phyloP scores from a whole-genome alignment of 1,140 invertebrate genomes.

The Lepidurus arcticus region DNA sequence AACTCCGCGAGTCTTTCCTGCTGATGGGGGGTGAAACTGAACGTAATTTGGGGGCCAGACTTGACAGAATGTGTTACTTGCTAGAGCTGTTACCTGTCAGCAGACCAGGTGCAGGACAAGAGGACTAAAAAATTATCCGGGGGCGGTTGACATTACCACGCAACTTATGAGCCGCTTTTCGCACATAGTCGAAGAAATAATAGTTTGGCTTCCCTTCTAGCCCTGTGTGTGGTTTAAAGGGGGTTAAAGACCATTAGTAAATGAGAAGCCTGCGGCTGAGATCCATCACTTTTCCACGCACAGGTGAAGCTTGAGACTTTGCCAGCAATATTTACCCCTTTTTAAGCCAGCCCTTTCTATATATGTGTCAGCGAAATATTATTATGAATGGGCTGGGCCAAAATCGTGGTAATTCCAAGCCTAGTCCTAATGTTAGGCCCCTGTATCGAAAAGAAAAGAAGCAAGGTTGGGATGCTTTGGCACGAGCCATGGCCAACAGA shows the following conservation, averaged over 20 bases:
- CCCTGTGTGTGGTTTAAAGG: not conserved
- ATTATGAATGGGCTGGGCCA: not conserved
- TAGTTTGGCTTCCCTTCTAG: not conserved
- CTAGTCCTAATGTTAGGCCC: too few relatives aligned
- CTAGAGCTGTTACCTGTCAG: slow-evolving; percentile 21
- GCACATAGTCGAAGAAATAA: too few relatives aligned
- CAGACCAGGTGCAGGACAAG: not conserved
- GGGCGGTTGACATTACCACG: not conserved
- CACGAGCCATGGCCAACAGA: not conserved
- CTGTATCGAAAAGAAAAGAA: too few relatives aligned
- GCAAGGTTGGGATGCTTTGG: not conserved
- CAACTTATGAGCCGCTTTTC: too few relatives aligned
- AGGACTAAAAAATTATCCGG: not conserved
- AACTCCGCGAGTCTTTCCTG: not conserved
- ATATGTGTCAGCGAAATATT: slow-evolving; percentile 3
- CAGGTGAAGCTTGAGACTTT: not conserved
- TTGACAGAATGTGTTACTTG: slow-evolving; percentile 19
- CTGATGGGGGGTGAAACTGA: slow-evolving; percentile 12
- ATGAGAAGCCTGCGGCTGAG: not conserved
- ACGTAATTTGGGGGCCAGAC: slow-evolving; percentile 13
- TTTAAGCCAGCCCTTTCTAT: not conserved
- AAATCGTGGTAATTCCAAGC: too few relatives aligned
- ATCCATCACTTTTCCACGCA: not conserved
- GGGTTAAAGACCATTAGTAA: not conserved
- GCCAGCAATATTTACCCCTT: not conserved